Evolutionary conservation across 2,797 vertebrate genomes (phyloP).

Genomic region (Lagocephalus sceleratus): DNA sequence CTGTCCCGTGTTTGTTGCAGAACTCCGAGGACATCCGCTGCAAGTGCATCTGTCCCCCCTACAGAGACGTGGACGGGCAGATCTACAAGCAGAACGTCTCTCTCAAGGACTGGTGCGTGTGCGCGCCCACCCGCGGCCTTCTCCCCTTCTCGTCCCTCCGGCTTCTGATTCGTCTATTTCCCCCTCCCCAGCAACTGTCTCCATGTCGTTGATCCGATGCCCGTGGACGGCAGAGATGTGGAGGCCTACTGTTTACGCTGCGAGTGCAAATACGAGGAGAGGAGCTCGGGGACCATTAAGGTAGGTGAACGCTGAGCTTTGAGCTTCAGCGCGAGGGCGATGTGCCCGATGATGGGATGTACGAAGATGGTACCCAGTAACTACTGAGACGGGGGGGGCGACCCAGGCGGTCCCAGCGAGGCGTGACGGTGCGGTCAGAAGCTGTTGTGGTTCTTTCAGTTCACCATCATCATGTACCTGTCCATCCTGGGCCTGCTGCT

Average conservation of each 20-base stretch:
- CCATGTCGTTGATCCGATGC: conserved; percentile 95
- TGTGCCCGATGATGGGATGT: neutral
- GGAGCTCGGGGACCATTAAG: conserved; percentile 96
- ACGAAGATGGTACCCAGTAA: neutral
- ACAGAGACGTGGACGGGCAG: conserved; percentile 86
- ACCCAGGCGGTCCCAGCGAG: neutral
- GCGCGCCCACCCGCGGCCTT: neutral
- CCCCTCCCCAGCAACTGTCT: conserved; percentile 85
- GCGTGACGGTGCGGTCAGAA: neutral
- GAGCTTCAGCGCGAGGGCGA: neutral
- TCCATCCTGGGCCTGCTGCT: conserved; percentile 94
- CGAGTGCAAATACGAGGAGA: conserved; percentile 98
- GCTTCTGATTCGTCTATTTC: conserved; percentile 10
- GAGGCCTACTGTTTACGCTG: conserved; percentile 97
- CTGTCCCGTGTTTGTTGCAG: conserved; percentile 62
- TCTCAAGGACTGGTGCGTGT: conserved; percentile 94
- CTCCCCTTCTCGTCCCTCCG: accelerated
- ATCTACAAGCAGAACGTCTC: conserved; percentile 98
- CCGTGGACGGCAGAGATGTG: conserved; percentile 91
- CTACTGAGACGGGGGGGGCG: too few species aligned
- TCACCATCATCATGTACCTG: conserved; percentile 95
- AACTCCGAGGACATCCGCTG: conserved; percentile 93
- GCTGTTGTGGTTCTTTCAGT: conserved; percentile 63
- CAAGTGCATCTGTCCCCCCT: conserved; percentile 98
- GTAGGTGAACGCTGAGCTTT: conserved; percentile 57